phyloP scores from a whole-genome alignment of 2,113 vertebrate genomes.

The Antigone vipio region DNA sequence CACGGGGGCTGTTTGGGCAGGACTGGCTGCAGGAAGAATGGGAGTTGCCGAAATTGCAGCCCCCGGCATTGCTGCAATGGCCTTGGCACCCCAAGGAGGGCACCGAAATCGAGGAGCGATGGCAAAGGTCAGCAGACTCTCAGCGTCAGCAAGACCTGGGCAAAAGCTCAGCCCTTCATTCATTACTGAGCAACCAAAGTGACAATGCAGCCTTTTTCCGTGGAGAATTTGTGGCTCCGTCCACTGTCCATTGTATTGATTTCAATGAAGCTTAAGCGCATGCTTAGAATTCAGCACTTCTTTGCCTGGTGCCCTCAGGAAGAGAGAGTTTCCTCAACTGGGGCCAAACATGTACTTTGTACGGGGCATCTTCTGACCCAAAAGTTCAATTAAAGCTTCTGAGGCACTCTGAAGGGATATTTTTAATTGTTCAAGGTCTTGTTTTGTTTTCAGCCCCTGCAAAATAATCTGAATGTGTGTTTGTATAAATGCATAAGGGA shows the following conservation, averaged over 20 bases:
- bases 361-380: constrained; percentile 21
- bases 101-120: accelerated
- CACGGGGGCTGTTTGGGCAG: not conserved
- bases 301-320: constrained; percentile 25
- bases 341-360: constrained; percentile 54
- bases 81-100: not conserved
- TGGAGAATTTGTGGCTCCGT: not conserved
- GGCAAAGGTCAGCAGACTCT: constrained; percentile 50
- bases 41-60: not conserved
- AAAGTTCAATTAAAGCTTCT: constrained; percentile 8
- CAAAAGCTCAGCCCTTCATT: constrained; percentile 22
- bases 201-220: constrained; percentile 21
- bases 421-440: constrained; percentile 30
- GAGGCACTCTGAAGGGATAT: not conserved
- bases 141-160: not conserved
- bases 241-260: constrained; percentile 49
- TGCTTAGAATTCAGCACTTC: constrained; percentile 7
- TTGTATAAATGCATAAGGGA: not conserved
- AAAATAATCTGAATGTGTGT: constrained; percentile 24
- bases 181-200: not conserved
- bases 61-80: accelerated
- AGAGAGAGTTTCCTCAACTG: constrained; percentile 31
- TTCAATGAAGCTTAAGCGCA: not conserved
- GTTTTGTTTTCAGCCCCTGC: constrained; percentile 14
- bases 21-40: not conserved